A percentile compares a stretch with the other conserved stretches of the same genome.
These are phyloP conservation scores for Rotaria socialis DNA, from an alignment of 2,888 invertebrate genomes.

Conservation along the genomic window DNA sequence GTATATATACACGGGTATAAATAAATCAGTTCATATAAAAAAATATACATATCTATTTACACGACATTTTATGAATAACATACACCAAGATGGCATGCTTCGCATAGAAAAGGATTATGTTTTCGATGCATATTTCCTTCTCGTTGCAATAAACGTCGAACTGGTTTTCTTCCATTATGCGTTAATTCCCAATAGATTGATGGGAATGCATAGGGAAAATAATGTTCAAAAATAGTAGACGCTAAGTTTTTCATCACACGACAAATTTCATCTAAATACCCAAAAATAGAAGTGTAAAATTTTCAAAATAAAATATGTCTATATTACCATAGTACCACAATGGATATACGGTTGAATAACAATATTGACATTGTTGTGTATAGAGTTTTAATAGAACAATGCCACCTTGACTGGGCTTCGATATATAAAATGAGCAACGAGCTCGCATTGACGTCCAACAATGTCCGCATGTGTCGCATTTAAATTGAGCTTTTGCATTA, in stretches of 20 bases:
- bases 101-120: neutral
- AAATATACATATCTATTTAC: neutral
- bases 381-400: neutral
- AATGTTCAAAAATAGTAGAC: neutral
- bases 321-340: neutral
- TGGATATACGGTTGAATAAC: constrained; percentile 14
- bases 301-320: neutral
- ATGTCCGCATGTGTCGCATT: constrained; percentile 2
- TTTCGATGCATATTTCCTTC: neutral
- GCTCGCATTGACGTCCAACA: constrained; percentile 19
- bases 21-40: neutral
- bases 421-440: neutral
- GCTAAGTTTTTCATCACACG: neutral
- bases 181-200: neutral
- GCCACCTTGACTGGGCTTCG: neutral
- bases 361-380: constrained; percentile 20
- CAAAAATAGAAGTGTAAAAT: neutral
- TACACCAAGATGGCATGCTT: neutral
- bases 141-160: constrained; percentile 1
- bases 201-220: neutral
- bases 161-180: neutral
- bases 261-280: neutral
- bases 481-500: constrained; percentile 10
- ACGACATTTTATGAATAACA: neutral
- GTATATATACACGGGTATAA: neutral